A percentile compares a stretch with the other conserved stretches of the same genome.
These are phyloP conservation scores for Plebejus anna DNA, from an alignment of 2,888 invertebrate species.

Conservation along the genomic window DNA sequence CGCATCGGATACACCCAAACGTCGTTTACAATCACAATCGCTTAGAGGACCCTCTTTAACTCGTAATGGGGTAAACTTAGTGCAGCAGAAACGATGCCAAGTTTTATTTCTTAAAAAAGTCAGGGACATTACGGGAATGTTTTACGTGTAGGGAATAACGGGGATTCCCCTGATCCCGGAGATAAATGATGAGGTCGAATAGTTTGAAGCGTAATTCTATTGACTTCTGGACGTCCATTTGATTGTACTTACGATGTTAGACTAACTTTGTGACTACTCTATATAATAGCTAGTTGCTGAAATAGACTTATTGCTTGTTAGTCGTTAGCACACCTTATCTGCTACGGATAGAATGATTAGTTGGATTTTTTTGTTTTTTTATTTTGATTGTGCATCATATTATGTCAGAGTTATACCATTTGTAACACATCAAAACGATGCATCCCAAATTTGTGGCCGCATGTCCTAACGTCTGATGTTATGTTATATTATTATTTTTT, in stretches of 20 bases:
- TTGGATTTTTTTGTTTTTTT: too few relatives aligned
- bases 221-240: constrained; percentile 20
- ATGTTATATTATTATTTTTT: too few relatives aligned
- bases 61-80: constrained; percentile 35
- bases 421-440: too few relatives aligned
- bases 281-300: not conserved
- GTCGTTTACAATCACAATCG: constrained; percentile 29
- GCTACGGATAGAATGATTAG: too few relatives aligned
- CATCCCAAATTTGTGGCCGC: too few relatives aligned
- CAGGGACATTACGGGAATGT: constrained; percentile 53
- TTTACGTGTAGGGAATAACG: constrained; percentile 52
- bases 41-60: constrained; percentile 33
- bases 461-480: too few relatives aligned
- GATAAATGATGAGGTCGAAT: constrained; percentile 26
- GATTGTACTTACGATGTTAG: not conserved
- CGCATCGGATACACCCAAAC: constrained; percentile 27
- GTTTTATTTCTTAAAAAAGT: constrained; percentile 60
- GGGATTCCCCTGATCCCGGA: constrained; percentile 32
- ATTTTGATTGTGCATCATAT: too few relatives aligned
- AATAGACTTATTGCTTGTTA: too few relatives aligned
- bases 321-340: too few relatives aligned
- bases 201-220: constrained; percentile 24
- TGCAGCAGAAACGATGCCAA: constrained; percentile 39
- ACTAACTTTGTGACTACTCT: not conserved
- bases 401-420: too few relatives aligned